Evolutionary conservation across 2,888 invertebrate species (phyloP).

Genomic region (Hedychridium roseum): DNA sequence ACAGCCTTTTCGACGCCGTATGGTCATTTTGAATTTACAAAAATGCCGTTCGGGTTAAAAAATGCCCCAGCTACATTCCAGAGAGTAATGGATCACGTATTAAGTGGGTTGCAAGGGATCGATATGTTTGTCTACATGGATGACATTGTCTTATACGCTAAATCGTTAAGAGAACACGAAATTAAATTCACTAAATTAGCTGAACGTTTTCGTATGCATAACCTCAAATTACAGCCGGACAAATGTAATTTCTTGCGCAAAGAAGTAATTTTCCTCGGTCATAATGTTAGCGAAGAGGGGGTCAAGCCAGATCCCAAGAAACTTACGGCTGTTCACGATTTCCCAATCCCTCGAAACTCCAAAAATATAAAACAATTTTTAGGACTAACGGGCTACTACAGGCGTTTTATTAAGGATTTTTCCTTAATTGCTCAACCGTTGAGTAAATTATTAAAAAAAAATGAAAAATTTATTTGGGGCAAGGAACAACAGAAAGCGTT

Average conservation of each 20-base stretch:
- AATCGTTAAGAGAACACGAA: not conserved
- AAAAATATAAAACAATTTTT: conserved; percentile 1
- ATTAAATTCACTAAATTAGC: not conserved
- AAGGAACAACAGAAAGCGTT: not conserved
- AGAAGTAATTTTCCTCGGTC: not conserved
- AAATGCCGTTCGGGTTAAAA: not conserved
- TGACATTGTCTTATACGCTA: not conserved
- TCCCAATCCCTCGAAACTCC: not conserved
- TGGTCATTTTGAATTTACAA: conserved; percentile 32
- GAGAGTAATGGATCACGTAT: not conserved
- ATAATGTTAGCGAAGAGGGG: not conserved
- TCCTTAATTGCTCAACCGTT: not conserved
- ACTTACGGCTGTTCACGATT: not conserved
- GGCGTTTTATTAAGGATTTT: not conserved
- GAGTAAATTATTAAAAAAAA: not conserved
- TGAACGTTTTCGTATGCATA: not conserved
- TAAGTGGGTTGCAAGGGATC: not conserved
- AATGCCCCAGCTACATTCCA: not conserved
- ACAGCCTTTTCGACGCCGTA: conserved; percentile 15
- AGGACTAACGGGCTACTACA: not conserved
- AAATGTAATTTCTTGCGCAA: not conserved
- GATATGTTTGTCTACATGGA: not conserved
- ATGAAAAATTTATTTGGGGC: not conserved
- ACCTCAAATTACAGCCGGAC: not conserved
- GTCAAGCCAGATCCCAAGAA: not conserved